phyloP scores from a whole-genome alignment of 2,797 vertebrate species.

The Chrysocyon brachyurus region DNA sequence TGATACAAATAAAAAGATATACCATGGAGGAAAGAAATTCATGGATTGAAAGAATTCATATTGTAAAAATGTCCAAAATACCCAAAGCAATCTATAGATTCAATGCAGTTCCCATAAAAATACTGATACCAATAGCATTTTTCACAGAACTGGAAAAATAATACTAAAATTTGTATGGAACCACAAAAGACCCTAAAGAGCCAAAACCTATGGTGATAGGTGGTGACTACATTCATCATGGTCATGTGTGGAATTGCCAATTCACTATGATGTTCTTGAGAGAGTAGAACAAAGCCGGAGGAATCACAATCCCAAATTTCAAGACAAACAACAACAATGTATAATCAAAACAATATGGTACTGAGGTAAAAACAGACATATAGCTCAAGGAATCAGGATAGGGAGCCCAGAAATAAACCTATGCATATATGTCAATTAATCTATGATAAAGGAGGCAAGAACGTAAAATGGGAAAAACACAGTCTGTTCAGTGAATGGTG shows the following conservation, averaged over 20 bases:
- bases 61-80: neutral
- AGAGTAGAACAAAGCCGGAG: neutral
- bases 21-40: neutral
- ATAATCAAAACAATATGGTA: neutral
- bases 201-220: neutral
- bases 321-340: neutral
- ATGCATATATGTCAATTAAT: neutral
- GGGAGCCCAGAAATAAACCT: neutral
- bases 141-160: neutral
- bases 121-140: neutral
- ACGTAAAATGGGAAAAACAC: neutral
- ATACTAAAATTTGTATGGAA: neutral
- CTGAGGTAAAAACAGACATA: neutral
- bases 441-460: neutral
- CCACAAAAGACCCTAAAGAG: neutral
- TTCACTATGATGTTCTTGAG: neutral
- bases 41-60: neutral
- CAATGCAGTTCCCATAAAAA: neutral
- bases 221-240: neutral
- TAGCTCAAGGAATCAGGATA: neutral
- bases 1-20: neutral
- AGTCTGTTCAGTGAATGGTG: neutral
- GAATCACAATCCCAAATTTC: neutral
- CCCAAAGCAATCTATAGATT: neutral
- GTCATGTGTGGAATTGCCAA: neutral